Conservation (phyloP, 2,888 invertebrate species). For the Tetanocera ferruginea region DNA sequence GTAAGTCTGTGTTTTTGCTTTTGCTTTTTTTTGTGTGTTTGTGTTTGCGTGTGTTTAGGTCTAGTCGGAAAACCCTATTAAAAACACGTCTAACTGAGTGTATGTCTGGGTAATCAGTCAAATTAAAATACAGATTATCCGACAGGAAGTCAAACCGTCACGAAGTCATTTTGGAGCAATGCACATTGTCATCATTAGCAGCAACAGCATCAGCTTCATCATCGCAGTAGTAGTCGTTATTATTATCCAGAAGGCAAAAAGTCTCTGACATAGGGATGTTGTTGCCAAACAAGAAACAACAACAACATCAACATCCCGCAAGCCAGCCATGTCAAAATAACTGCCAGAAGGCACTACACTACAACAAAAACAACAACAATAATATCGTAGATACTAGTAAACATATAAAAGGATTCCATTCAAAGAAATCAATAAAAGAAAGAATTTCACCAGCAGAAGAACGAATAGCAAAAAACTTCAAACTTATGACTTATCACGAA, state of each 20-base stretch:
- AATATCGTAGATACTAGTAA: background rate
- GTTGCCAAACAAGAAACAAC: background rate
- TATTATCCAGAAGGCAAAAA: constrained; percentile 20
- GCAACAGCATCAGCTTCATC: constrained; percentile 5
- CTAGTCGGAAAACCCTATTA: constrained; percentile 23
- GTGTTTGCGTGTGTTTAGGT: constrained; percentile 21
- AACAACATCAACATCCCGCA: background rate
- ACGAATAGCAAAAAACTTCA: background rate
- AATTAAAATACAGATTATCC: constrained; percentile 70
- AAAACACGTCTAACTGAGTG: constrained; percentile 31
- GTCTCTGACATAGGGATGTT: background rate
- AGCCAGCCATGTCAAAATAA: constrained; percentile 25
- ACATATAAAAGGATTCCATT: constrained; percentile 16
- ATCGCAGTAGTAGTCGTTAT: constrained; percentile 32
- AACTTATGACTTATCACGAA: background rate
- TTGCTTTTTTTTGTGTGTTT: background rate
- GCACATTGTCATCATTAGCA: constrained; percentile 52
- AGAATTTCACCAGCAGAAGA: background rate
- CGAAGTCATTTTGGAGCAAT: constrained; percentile 58
- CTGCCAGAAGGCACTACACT: constrained; percentile 17
- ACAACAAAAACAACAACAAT: constrained; percentile 15
- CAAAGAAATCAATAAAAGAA: background rate
- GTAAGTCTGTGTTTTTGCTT: background rate
- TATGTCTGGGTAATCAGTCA: constrained; percentile 65
- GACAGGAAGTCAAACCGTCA: constrained; percentile 67